phyloP scores from a whole-genome alignment of 2,797 vertebrate genomes.

The Argentina silus region DNA sequence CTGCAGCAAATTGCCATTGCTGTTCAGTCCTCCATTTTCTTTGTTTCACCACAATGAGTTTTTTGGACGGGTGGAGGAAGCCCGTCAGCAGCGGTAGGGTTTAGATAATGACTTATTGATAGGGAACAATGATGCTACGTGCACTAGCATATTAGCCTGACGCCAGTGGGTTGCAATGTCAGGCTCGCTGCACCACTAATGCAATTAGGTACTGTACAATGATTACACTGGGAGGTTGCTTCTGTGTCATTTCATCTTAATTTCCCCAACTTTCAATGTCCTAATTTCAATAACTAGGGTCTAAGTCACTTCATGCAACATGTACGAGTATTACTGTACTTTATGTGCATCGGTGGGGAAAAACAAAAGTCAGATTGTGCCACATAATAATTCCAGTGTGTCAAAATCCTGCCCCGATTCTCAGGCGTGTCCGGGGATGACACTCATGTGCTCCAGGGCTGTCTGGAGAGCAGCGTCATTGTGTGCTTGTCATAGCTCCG shows the following conservation, averaged over 20 bases:
- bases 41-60: slow-evolving; percentile 64
- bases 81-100: slow-evolving; percentile 60
- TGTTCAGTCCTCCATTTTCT: slow-evolving; percentile 35
- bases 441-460: slow-evolving; percentile 54
- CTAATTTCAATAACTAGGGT: not conserved
- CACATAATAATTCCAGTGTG: slow-evolving; percentile 49
- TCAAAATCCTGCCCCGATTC: slow-evolving; percentile 46
- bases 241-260: slow-evolving; percentile 13
- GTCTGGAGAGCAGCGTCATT: slow-evolving; percentile 65
- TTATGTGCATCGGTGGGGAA: not conserved
- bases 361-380: slow-evolving; percentile 27
- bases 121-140: slow-evolving; percentile 73
- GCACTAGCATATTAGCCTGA: slow-evolving; percentile 76
- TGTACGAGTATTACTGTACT: not conserved
- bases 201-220: slow-evolving; percentile 55
- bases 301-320: not conserved
- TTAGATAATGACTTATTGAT: slow-evolving; percentile 90
- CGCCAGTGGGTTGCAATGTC: slow-evolving; percentile 70
- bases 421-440: slow-evolving; percentile 64
- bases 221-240: not conserved
- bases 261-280: not conserved
- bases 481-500: slow-evolving; percentile 70
- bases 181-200: slow-evolving; percentile 67
- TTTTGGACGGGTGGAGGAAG: slow-evolving; percentile 75
- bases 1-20: slow-evolving; percentile 79